These are phyloP conservation scores for Mastomys natalensis DNA, from an alignment of 2,113 vertebrate species.

Conservation along the genomic window DNA sequence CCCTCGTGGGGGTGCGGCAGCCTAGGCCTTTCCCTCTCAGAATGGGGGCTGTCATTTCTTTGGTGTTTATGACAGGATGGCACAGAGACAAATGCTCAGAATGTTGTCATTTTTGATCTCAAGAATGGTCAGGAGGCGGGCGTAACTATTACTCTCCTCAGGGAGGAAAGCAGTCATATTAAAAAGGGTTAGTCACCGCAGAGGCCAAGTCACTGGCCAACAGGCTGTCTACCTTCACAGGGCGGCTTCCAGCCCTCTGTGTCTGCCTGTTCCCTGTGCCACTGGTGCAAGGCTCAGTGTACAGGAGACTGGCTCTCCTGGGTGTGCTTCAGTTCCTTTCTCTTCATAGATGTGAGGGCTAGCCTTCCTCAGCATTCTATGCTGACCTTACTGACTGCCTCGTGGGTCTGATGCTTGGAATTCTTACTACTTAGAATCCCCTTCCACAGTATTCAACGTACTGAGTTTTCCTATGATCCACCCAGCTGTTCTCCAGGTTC, in stretches of 20 bases:
- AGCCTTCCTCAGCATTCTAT: accelerated
- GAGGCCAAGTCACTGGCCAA: not conserved
- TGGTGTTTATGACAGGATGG: not conserved
- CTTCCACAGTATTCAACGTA: no score
- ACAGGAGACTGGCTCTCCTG: no score
- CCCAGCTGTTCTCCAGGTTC: not conserved
- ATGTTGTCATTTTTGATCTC: not conserved
- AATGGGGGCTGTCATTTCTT: not conserved
- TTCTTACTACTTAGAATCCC: not conserved
- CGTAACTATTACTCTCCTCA: not conserved
- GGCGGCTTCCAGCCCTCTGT: accelerated
- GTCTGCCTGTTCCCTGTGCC: accelerated
- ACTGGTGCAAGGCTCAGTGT: accelerated
- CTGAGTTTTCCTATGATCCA: not conserved
- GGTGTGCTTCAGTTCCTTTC: not conserved
- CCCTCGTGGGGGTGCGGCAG: not conserved
- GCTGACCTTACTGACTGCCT: accelerated
- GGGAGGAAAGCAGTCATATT: not conserved
- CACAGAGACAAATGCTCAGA: not conserved
- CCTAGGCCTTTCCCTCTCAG: accelerated
- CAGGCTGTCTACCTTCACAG: not conserved
- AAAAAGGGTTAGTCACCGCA: not conserved
- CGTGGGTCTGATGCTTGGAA: not conserved
- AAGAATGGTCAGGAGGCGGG: not conserved
- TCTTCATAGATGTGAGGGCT: accelerated